Conservation (phyloP, 2,113 vertebrate species). For the Nerophis lumbriciformis region DNA sequence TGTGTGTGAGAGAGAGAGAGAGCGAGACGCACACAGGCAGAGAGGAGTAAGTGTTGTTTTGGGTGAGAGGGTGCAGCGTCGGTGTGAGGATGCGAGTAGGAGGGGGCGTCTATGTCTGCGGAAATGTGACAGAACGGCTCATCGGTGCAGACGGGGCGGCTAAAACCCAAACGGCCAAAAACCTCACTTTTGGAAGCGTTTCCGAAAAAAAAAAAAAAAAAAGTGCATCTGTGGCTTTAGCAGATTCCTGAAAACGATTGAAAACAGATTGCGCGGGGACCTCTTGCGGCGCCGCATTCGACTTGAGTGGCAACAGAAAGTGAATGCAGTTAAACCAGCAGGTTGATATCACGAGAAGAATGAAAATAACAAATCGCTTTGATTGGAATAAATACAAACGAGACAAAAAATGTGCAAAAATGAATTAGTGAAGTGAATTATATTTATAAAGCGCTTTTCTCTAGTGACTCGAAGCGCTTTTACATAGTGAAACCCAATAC, state of each 20-base stretch:
- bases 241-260: slow-evolving; percentile 22
- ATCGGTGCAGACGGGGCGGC: slow-evolving; percentile 57
- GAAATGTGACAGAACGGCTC: slow-evolving; percentile 50
- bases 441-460: no score
- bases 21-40: slow-evolving; percentile 27
- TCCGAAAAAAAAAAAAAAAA: slow-evolving; percentile 20
- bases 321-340: neutral
- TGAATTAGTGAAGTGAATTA: no score
- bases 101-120: slow-evolving; percentile 43
- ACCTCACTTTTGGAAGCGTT: slow-evolving; percentile 49
- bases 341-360: neutral
- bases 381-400: no score
- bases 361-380: no score
- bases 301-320: neutral
- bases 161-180: slow-evolving; percentile 4
- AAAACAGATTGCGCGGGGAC: slow-evolving; percentile 1
- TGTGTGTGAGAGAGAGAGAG: slow-evolving; percentile 17
- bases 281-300: neutral
- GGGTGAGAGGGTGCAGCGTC: neutral
- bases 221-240: slow-evolving; percentile 10
- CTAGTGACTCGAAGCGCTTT: no score
- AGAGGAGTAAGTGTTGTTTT: slow-evolving; percentile 20
- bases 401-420: no score
- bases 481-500: no score
- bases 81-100: slow-evolving; percentile 14